Evolutionary conservation across 2,888 invertebrate species (phyloP), one percentile per base, ranked within the genome.

Genomic region (Brenthis ino): DNA sequence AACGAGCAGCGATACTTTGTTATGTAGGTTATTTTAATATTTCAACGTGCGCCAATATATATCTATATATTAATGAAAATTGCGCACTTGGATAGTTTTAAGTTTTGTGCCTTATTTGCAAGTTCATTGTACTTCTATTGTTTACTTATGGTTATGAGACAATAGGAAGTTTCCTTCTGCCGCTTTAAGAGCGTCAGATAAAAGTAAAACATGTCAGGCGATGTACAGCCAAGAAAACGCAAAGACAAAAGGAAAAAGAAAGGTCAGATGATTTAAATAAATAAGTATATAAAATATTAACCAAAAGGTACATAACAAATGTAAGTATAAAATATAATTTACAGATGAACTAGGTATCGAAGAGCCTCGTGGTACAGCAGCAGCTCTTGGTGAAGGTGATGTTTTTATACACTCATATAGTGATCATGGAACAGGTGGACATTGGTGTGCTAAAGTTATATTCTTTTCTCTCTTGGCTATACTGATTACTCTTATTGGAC

Each of bases 201-300:
- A 78, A 80, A 84, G 77, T 82, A 79, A 88, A 94, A 87, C 88
- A 97, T 97, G 97, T 97, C 97, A 86, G 96, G 96, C 80, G 97
- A 97, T 93, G 96, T 96, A 80, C 97, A 97, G 89, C 96, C 96
- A 83, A 95, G 96, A 83, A 97, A 96, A 91, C 95, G 97, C 79
- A 97, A 96, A 91, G 97, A 97, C 86, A 97, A 96, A 89, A 95
- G 95, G 86, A 95, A 95, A 85, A 96, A 95, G 91, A 97, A 96
- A 95, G 96, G 97, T 97, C 94, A 76, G 72, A 56, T 54, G 65
- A 47, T 16, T n/a, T 50, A 12, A 63, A 57, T 57, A 61, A 47
- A 61, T 60, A 53, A 20, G 20, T 20, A 20, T 14, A 50, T 4
- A 8, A 43, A 33, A 5, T 58, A 37, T 24, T 53, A 60, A 37